Conservation (phyloP, 2,888 invertebrate species). For the Sesia bembeciformis region DNA sequence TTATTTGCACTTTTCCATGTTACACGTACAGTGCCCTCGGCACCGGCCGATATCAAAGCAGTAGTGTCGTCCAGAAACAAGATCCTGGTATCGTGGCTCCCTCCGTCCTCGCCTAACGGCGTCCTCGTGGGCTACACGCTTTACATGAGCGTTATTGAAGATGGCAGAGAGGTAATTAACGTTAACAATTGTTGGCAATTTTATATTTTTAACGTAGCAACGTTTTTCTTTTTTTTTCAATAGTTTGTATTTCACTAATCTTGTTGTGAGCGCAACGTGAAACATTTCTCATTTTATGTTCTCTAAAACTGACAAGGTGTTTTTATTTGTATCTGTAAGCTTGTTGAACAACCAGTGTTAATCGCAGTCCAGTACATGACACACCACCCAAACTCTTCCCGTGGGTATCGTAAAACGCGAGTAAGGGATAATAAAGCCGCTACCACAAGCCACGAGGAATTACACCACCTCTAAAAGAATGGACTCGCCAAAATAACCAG, state of each 20-base stretch:
- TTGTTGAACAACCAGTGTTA: too few relatives aligned
- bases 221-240: not conserved
- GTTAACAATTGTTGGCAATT: too few relatives aligned
- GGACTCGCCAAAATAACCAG: too few relatives aligned
- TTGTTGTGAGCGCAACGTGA: not conserved
- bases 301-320: too few relatives aligned
- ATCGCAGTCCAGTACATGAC: too few relatives aligned
- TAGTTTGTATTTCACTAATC: not conserved
- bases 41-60: constrained; percentile 93
- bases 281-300: not conserved
- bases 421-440: too few relatives aligned
- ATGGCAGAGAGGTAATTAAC: constrained; percentile 77
- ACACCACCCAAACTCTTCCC: too few relatives aligned
- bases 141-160: constrained; percentile 86
- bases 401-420: too few relatives aligned
- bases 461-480: too few relatives aligned
- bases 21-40: constrained; percentile 82
- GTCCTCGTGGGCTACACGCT: constrained; percentile 87
- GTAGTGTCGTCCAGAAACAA: constrained; percentile 89
- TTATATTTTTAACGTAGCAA: not conserved
- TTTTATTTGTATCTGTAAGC: too few relatives aligned
- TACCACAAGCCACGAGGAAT: too few relatives aligned
- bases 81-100: constrained; percentile 92
- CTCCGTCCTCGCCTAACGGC: constrained; percentile 89
- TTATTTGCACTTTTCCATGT: too few relatives aligned